Base-by-base conservation (phyloP, 1,140 invertebrate species). In the Oncopeltus fasciatus region DNA sequence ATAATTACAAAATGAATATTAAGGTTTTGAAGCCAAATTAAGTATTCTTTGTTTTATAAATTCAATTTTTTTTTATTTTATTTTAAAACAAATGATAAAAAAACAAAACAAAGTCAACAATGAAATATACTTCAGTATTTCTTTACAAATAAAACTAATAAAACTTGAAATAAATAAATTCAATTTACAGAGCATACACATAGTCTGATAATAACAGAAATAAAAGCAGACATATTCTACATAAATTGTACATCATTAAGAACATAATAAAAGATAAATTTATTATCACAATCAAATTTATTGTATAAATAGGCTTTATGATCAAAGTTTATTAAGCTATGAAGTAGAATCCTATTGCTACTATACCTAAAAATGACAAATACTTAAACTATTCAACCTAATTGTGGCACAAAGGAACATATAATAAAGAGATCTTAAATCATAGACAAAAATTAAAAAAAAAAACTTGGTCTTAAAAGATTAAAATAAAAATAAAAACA, bases 361-460 rank as follows among this genome's bases (percentile, higher is more conserved):
- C 43, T 26, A n/a, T 44, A 57, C 20, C 24, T 21, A 57, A 24
- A 61, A 57, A 29, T 51, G 61, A 62, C 21, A 62, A 16, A 58
- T 58, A 51, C 44, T 47, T 57, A 20, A 56, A 59, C 43, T 58
- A 63, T 21, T 18, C 27, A 43, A 59, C 33, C 61, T 63, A 63
- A 63, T 33, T 58, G 61, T 63, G 61, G 61, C 61, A 63, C 61
- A 62, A 63, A 63, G 61, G 61, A 63, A 63, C 61, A 63, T 63
- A 56, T 31, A 49, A 57, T 44, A 46, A 57, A 63, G 61, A 63
- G 61, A 63, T 63, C 61, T 57, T 46, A 44, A 58, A 16, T 44
- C 20, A 21, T 44, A 59, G 24, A 24, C 2, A 47, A 46, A 20
- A 59, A 53, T 2, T 1, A 53, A 24, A 53, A 53, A n/a, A n/a